A percentile compares a stretch with the other conserved stretches of the same genome.
Evolutionary conservation across 2,797 vertebrate species (phyloP).

Genomic region (Etheostoma perlongum): DNA sequence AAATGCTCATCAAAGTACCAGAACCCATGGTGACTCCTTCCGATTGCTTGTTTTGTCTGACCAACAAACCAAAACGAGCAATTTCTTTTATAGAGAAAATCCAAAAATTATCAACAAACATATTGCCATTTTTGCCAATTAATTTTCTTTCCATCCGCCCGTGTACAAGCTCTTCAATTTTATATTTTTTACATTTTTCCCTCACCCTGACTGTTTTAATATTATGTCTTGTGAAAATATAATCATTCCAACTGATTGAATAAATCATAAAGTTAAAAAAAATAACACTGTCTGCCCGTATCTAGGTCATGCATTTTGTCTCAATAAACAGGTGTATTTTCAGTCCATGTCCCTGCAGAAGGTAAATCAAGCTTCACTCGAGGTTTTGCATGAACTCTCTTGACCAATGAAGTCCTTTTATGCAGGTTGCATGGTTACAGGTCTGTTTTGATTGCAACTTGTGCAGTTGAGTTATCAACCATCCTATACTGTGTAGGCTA

Average conservation of each 20-base stretch:
- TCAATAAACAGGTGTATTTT: constrained; percentile 7
- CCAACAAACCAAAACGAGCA: not conserved
- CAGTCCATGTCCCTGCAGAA: constrained; percentile 12
- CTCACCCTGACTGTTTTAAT: not conserved
- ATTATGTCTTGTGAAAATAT: not conserved
- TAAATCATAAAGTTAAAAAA: not conserved
- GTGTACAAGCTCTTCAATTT: not conserved
- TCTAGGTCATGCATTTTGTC: constrained; percentile 14
- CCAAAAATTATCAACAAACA: not conserved
- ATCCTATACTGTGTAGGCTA: not conserved
- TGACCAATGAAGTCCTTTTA: constrained; percentile 33
- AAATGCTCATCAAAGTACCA: not conserved
- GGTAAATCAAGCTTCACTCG: constrained; percentile 33
- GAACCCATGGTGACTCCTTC: not conserved
- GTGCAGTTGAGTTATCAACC: not conserved
- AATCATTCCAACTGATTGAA: not conserved
- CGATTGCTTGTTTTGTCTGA: not conserved
- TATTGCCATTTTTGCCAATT: not conserved
- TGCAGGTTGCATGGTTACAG: not conserved
- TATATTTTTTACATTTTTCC: not conserved
- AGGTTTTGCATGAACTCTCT: constrained; percentile 33
- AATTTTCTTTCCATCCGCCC: not conserved
- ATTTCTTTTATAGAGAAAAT: not conserved
- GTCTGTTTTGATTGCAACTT: not conserved
- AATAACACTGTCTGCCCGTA: not conserved